phyloP scores from a whole-genome alignment of 2,888 invertebrate species.

The Oscheius myriophilus region DNA sequence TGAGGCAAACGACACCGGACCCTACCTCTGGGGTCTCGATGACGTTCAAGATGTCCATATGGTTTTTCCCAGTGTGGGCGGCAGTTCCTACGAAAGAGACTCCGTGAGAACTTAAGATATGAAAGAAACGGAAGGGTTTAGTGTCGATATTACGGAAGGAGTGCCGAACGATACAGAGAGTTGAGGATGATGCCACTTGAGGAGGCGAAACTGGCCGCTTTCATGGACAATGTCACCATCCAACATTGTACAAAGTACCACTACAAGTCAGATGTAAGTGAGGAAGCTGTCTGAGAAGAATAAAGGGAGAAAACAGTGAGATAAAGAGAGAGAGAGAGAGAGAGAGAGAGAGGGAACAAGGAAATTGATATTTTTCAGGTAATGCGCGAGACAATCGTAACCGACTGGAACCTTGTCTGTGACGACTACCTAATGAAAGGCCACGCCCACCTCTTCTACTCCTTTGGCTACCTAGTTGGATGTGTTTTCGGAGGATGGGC shows the following conservation, averaged over 20 bases:
- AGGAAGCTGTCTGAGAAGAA: not conserved
- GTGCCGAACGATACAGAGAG: conserved; percentile 58
- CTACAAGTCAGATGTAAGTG: conserved; percentile 61
- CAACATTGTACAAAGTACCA: conserved; percentile 61
- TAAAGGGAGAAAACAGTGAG: too few species aligned
- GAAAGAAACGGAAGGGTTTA: conserved; percentile 17
- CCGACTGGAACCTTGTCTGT: conserved; percentile 70
- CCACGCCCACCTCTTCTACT: conserved; percentile 71
- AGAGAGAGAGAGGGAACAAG: not conserved
- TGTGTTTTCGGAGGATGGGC: conserved; percentile 69
- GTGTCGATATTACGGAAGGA: conserved; percentile 65
- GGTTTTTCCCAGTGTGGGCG: conserved; percentile 58
- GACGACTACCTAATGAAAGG: conserved; percentile 68
- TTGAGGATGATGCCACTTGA: conserved; percentile 60
- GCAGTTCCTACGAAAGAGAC: conserved; percentile 39
- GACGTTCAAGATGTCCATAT: conserved; percentile 59
- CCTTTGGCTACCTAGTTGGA: conserved; percentile 69
- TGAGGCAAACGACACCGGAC: conserved; percentile 47
- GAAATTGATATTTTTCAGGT: conserved; percentile 43
- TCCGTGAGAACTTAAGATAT: conserved; percentile 25
- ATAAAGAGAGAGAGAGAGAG: not conserved
- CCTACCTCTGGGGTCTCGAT: conserved; percentile 55
- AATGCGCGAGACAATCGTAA: conserved; percentile 70
- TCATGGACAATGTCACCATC: conserved; percentile 48
- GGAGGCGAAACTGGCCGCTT: conserved; percentile 53